Percentiles rank a stretch among this genome's conserved stretches.
Conservation (phyloP, 2,797 vertebrate species). For the Salarias fasciatus region DNA sequence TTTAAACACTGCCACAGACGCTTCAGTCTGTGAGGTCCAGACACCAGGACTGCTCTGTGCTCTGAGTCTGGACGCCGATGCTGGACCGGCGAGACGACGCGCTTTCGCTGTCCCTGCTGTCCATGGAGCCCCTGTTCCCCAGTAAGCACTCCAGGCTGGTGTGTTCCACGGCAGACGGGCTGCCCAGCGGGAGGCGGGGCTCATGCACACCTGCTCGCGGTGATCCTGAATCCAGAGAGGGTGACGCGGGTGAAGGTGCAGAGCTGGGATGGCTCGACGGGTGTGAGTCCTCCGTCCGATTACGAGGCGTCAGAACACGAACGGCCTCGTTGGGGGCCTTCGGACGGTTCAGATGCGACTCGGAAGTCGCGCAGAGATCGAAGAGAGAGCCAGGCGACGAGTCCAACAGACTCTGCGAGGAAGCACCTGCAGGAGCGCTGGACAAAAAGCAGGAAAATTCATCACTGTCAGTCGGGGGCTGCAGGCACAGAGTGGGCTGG, state of each 20-base stretch:
- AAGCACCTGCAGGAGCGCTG: constrained; percentile 47
- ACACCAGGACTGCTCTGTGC: constrained; percentile 83
- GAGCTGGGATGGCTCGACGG: constrained; percentile 37
- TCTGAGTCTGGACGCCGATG: constrained; percentile 76
- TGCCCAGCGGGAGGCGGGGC: constrained; percentile 49
- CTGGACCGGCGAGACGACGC: constrained; percentile 75
- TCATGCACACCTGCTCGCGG: constrained; percentile 37
- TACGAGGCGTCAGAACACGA: constrained; percentile 32
- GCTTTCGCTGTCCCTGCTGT: constrained; percentile 78
- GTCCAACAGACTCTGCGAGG: constrained; percentile 69
- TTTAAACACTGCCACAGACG: constrained; percentile 58
- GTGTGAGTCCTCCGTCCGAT: constrained; percentile 56
- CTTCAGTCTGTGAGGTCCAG: constrained; percentile 80
- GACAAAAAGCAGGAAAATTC: constrained; percentile 69
- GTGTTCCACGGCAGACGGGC: constrained; percentile 67
- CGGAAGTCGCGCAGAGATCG: constrained; percentile 43
- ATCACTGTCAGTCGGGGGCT: constrained; percentile 61
- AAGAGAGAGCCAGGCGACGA: constrained; percentile 44
- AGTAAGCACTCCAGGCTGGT: constrained; percentile 81
- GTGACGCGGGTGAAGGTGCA: constrained; percentile 42
- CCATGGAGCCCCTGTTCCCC: constrained; percentile 69
- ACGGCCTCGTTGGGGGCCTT: constrained; percentile 54
- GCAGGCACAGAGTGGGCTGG: constrained; percentile 77
- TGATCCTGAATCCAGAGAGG: constrained; percentile 61
- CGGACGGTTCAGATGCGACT: constrained; percentile 36